Evolutionary conservation across 2,888 invertebrate genomes (phyloP), one percentile per base, ranked within the genome.

Genomic region (Chirona hameri): DNA sequence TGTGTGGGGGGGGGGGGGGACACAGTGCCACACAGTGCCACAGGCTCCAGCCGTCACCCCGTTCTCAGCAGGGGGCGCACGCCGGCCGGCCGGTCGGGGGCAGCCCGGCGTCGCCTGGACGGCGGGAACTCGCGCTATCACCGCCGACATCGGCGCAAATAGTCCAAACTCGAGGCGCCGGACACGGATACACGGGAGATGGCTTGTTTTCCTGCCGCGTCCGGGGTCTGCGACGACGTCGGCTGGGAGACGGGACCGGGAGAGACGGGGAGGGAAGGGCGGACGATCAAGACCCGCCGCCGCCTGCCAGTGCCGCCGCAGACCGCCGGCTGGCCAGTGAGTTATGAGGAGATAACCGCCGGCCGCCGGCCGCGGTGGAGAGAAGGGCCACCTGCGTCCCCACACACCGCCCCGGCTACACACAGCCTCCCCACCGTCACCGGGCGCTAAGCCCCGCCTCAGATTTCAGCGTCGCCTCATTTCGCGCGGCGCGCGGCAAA

Each of bases 201-300:
- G 72, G 72, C 72, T 72, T 72, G 18, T 72, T 72, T 72, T 31
- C 72, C 31, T 31, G 72, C 27, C 31, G 27, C 72, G 72, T 72
- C 31, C 31, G 72, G 14, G 72, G 10, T 31, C 15, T 18, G 24
- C 60, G 24, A 24, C 48, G 12, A 12, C 52, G 52, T 18, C 52
- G 52, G 52, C 52, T 52, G 52, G 52, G 52, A 18, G 52, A 52
- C 10, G 52, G 39, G 52, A 52, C 52, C 27, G n/a, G 65, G n/a
- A 10, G 65, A n/a, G n/a, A 39, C n/a, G 27, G 65, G 65, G 10
- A n/a, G 65, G 65, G n/a, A 7, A 27, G 65, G 65, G 65, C 27
- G 55, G 65, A 65, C 52, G 52, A 18, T 52, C 52, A 57, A 27
- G n/a, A n/a, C 65, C n/a, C 65, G 27, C 65, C n/a, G 65, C n/a